Base-by-base conservation (phyloP, 2,797 vertebrate species). In the Clangula hyemalis region DNA sequence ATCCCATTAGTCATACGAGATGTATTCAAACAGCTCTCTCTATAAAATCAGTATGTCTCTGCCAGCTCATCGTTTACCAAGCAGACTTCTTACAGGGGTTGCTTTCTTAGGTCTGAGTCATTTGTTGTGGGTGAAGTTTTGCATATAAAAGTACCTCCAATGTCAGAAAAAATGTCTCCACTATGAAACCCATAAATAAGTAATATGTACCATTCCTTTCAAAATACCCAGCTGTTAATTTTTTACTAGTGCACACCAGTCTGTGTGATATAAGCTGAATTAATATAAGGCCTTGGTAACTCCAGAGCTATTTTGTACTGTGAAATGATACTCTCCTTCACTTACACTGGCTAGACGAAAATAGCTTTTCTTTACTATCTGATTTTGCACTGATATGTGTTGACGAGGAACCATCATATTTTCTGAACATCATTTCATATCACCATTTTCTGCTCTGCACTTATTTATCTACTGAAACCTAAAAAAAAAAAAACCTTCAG, bases 61-160 rank as follows among this genome's bases (percentile, higher is more conserved):
- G 71, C 43, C 66, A 86, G 65, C 36, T 84, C 7, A 17, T 69
- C 51, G 12, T 75, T 76, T 73, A 87, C 70, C 83, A 86, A 77
- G 60, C 68, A 91, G 79, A 80, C 78, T 92, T 62, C 75, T 77
- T 84, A 32, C 25, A 4, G 74, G 90, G 74, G 24, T 83, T 95
- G 70, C 82, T 96, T 93, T 96, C 45, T 94, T 81, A 91, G 70
- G 73, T 96, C 92, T 97, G 95, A 97, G 68, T 97, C 91, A 97
- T 89, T 85, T 92, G 30, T 90, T 95, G 94, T 80, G 85, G 83
- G 93, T 94, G 89, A 97, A 93, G 32, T 89, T 96, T 87, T 90
- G 89, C 90, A 92, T 95, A 90, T 61, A 85, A 96, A 95, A 86
- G 20, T 82, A 84, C 47, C 60, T 93, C 38, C 47, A 71, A 5